Evolutionary conservation across 2,888 invertebrate species (phyloP), one percentile per base, ranked within the genome.

Genomic region (Brachycybe producta): DNA sequence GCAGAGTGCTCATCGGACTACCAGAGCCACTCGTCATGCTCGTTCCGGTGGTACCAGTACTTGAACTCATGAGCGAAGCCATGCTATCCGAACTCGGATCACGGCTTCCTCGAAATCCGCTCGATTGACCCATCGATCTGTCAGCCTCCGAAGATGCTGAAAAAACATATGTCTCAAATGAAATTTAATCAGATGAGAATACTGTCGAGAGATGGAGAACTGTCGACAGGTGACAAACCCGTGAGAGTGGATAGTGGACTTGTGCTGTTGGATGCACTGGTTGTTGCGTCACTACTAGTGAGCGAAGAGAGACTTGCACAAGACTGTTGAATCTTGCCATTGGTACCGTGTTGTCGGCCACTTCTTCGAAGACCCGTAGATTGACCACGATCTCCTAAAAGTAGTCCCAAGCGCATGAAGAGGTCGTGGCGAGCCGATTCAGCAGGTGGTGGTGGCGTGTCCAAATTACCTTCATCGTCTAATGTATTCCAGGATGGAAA

Each of bases 161-260:
- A 32, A 32, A 32, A 32, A 32, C 11, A 32, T 32, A 11, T 11
- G 11, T 11, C 32, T 11, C 32, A n/a, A 32, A 11, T 11, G 32
- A 32, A 32, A n/a, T 32, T 32, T 32, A 32, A 32, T 11, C 21
- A 50, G 27, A n/a, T 53, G 52, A 19, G 15, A 28, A 34, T 28
- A 24, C 34, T 5, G 2, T 7, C 19, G 26, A 19, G 24, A 24
- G 4, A 11, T n/a, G 40, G 43, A 51, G 15, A 35, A 19, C n/a
- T 26, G 35, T 26, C 13, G 13, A 32, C 23, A 52, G 24, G 34
- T n/a, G 28, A 27, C 49, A 51, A 54, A 72, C 72, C 87, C 2
- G 87, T 87, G 36, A 88, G 70, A 0, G 87, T 88, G 26, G 87
- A 87, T n/a, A 88, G 80, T 48, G 87, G 87, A 64, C 87, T 87